These are phyloP conservation scores for Neopipo cinnamomea DNA, from an alignment of 2,113 vertebrate genomes.

Conservation along the genomic window DNA sequence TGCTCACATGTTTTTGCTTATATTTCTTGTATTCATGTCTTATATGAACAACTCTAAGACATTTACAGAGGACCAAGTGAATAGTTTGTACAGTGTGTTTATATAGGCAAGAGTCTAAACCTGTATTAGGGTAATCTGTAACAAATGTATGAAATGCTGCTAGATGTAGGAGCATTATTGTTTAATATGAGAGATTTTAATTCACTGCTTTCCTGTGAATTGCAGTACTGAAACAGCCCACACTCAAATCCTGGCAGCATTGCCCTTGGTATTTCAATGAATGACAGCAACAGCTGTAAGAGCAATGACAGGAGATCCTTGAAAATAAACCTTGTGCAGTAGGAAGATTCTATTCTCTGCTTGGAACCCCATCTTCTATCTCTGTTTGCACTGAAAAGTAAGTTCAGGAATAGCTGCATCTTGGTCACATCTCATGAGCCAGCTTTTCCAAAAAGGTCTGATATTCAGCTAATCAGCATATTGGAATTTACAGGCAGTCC, in stretches of 20 bases:
- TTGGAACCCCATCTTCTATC: background rate
- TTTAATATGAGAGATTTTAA: background rate
- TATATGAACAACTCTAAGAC: background rate
- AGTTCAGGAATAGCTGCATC: background rate
- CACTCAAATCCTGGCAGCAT: background rate
- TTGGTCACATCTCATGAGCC: background rate
- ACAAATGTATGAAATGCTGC: background rate
- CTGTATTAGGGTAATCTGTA: background rate
- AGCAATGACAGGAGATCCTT: background rate
- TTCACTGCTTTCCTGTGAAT: background rate
- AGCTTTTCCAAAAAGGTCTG: background rate
- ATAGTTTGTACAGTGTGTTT: background rate
- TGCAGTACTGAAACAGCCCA: conserved; percentile 15
- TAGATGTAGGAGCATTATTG: background rate
- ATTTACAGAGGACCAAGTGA: background rate
- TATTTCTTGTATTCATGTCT: background rate
- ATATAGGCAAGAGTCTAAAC: background rate
- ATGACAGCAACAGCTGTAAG: background rate
- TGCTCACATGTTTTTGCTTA: background rate
- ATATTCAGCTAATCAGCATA: background rate
- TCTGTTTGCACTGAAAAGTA: background rate
- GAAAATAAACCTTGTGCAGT: background rate
- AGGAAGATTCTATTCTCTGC: background rate
- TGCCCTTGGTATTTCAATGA: conserved; percentile 28
- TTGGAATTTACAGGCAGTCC: background rate